phyloP scores from a whole-genome alignment of 35 echinoderm and acorn worm genomes.

The Patiria miniata region DNA sequence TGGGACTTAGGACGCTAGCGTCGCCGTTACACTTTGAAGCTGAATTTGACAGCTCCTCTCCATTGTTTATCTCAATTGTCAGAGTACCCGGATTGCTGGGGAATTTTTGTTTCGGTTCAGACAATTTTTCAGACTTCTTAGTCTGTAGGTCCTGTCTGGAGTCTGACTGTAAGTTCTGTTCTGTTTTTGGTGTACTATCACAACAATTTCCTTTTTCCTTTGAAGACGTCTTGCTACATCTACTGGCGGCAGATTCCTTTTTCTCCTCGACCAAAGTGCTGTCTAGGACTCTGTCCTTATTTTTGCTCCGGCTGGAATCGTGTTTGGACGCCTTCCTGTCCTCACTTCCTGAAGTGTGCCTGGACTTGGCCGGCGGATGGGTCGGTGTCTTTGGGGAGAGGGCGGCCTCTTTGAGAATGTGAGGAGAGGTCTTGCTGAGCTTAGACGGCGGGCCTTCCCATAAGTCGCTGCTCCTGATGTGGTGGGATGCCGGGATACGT shows the following conservation, averaged over 20 bases:
- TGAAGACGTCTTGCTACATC: neutral
- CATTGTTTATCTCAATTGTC: neutral
- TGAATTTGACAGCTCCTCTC: neutral
- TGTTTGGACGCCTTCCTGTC: conserved; percentile 16
- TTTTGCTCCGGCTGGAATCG: neutral
- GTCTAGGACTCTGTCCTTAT: neutral
- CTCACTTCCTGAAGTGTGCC: conserved; percentile 12
- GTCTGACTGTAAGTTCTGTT: neutral
- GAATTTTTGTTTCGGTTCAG: neutral
- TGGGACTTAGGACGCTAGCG: neutral
- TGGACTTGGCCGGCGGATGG: neutral
- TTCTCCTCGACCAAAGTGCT: neutral
- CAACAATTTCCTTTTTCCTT: neutral
- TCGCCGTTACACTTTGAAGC: neutral
- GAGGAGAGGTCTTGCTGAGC: neutral
- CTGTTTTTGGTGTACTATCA: neutral
- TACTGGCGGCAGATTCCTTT: neutral
- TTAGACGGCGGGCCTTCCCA: neutral
- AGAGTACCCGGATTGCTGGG: neutral
- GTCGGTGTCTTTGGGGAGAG: conserved; percentile 1
- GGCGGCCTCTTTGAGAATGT: neutral
- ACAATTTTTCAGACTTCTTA: neutral
- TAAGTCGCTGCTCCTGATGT: neutral
- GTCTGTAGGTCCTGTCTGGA: neutral
- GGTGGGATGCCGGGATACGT: neutral